phyloP scores from a whole-genome alignment of 1,140 invertebrate genomes.

The Diabrotica undecimpunctata region DNA sequence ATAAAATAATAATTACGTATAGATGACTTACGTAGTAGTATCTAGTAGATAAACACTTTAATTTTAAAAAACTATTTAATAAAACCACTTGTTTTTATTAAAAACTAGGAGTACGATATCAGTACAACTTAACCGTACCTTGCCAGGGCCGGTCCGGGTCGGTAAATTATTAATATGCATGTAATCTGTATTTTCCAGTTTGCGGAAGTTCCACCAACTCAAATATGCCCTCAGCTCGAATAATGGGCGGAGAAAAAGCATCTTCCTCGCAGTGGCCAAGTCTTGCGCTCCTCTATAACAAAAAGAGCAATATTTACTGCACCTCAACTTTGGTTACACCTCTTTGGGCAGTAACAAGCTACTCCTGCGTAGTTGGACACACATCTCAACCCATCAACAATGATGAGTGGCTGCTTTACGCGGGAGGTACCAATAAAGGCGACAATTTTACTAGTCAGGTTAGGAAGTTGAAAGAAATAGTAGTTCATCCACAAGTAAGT shows the following conservation, averaged over 20 bases:
- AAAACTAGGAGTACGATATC: too few species aligned
- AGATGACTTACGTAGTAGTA: too few species aligned
- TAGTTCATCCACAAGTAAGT: slow-evolving; percentile 52
- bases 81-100: too few species aligned
- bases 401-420: slow-evolving; percentile 48
- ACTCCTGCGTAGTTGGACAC: slow-evolving; percentile 51
- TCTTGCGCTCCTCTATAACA: slow-evolving; percentile 54
- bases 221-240: slow-evolving; percentile 46
- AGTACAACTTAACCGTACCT: too few species aligned
- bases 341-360: slow-evolving; percentile 56
- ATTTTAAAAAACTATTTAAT: too few species aligned
- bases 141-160: too few species aligned
- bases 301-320: slow-evolving; percentile 53
- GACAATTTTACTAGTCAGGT: slow-evolving; percentile 42
- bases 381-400: slow-evolving; percentile 11
- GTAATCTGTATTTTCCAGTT: slow-evolving; percentile 37
- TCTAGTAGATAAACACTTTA: too few species aligned
- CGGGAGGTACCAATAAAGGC: slow-evolving; percentile 45
- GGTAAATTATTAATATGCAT: background rate
- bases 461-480: slow-evolving; percentile 48
- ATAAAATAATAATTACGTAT: too few species aligned
- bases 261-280: slow-evolving; percentile 55
- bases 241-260: slow-evolving; percentile 52
- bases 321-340: slow-evolving; percentile 59
- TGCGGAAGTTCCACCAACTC: slow-evolving; percentile 50